Base-by-base conservation (phyloP, 2,113 vertebrate genomes). In the Anolis sagrei region DNA sequence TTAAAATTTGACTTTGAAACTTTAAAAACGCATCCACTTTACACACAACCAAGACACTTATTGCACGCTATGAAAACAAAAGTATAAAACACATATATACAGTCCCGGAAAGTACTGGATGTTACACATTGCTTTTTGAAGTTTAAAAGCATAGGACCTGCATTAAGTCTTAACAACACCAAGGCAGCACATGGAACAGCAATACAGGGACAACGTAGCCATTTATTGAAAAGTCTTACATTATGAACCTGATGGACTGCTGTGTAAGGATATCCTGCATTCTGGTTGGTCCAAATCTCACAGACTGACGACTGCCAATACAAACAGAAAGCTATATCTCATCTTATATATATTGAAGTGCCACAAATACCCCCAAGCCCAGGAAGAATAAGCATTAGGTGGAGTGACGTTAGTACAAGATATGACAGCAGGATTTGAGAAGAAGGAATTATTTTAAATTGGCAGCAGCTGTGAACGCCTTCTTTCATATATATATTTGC, bases 211-310 rank as follows among this genome's bases (percentile, higher is more conserved):
- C 93, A 94, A 95, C 92, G 94, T 8, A 96, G 93, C 93, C 91
- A 23, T 95, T 93, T 75, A 96, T 89, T 87, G 0, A 90, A 68
- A 90, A 91, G 73, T 95, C 96, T 97, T 97, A 97, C 96, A 96
- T 97, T 97, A 96, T 97, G 96, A 90, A 97, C 96, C 96, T 97
- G 96, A 92, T 97, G 96, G 68, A 97, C 96, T 93, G 96, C 96
- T 92, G 96, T 95, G 96, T 96, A 97, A 96, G 96, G 96, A 94
- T 96, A 97, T 97, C 96, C 96, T 95, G 96, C 96, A 93, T 97
- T 97, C 96, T 97, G 96, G 95, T 96, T 97, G 88, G 95, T 97
- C 96, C 96, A 97, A 88, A 97, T 96, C 82, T 97, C 96, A 97
- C 96, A 97, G 96, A 97, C 96, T 92, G 96, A 97, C 76, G 96